Evolutionary conservation across 1,140 invertebrate genomes (phyloP).

Genomic region (Mactra quadrangularis): DNA sequence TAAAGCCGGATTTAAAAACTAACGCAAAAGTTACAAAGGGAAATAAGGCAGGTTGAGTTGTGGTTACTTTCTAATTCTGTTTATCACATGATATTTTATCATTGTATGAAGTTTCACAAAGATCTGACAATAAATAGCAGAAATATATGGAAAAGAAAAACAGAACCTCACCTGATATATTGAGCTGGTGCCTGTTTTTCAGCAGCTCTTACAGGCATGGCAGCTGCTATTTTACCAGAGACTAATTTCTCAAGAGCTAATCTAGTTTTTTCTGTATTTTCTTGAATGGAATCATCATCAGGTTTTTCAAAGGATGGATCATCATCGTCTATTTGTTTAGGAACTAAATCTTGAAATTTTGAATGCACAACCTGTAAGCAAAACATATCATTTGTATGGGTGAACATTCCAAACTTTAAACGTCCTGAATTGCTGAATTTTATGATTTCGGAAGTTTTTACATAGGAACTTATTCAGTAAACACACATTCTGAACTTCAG

Average conservation of each 20-base stretch:
- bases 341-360: slow-evolving; percentile 96
- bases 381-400: neutral
- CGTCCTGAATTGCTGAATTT: neutral
- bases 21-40: too few species aligned
- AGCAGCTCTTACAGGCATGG: slow-evolving; percentile 95
- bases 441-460: neutral
- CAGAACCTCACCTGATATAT: slow-evolving; percentile 91
- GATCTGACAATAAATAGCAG: too few species aligned
- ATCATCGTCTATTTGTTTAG: slow-evolving; percentile 95
- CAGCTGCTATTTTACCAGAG: slow-evolving; percentile 88
- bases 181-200: slow-evolving; percentile 96
- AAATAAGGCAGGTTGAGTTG: too few species aligned
- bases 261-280: slow-evolving; percentile 83
- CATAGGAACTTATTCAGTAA: neutral
- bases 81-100: too few species aligned
- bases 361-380: slow-evolving; percentile 94
- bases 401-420: neutral
- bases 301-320: slow-evolving; percentile 95
- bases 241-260: slow-evolving; percentile 82
- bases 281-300: slow-evolving; percentile 92
- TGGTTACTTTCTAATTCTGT: too few species aligned
- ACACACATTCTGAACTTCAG: too few species aligned
- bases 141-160: too few species aligned
- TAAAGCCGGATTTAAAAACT: too few species aligned
- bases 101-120: too few species aligned